phyloP scores from a whole-genome alignment of 1,140 invertebrate species.

The Spodoptera litura region DNA sequence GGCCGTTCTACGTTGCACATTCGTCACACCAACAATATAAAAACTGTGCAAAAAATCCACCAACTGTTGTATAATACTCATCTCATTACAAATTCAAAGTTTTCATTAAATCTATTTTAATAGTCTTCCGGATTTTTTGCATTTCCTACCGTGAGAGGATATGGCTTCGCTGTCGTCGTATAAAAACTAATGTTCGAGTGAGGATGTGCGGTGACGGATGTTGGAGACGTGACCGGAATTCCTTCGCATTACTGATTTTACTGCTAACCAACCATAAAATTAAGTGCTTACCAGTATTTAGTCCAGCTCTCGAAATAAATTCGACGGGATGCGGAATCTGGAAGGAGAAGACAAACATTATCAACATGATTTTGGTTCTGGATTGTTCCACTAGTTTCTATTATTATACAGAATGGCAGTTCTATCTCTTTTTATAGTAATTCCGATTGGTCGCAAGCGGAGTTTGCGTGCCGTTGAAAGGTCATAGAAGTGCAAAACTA shows the following conservation, averaged over 20 bases:
- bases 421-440: conserved; percentile 40
- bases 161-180: conserved; percentile 32
- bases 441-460: conserved; percentile 39
- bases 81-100: conserved; percentile 33
- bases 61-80: conserved; percentile 44
- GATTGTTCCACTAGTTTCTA: neutral
- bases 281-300: conserved; percentile 53
- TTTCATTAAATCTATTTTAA: conserved; percentile 30
- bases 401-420: conserved; percentile 22
- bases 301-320: conserved; percentile 51
- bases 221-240: conserved; percentile 45
- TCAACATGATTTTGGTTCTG: neutral
- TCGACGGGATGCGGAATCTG: conserved; percentile 50
- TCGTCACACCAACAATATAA: conserved; percentile 50
- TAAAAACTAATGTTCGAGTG: conserved; percentile 24
- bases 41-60: conserved; percentile 37
- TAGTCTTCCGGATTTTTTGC: conserved; percentile 48
- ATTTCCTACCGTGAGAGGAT: conserved; percentile 39
- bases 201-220: conserved; percentile 48
- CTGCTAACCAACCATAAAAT: conserved; percentile 26
- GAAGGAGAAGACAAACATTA: conserved; percentile 41
- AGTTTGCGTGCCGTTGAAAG: conserved; percentile 48
- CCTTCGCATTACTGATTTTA: conserved; percentile 43
- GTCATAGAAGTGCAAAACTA: conserved; percentile 47
- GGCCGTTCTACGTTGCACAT: conserved; percentile 48